Base-by-base conservation (phyloP, 2,113 vertebrate species). In the Acrocephalus arundinaceus region DNA sequence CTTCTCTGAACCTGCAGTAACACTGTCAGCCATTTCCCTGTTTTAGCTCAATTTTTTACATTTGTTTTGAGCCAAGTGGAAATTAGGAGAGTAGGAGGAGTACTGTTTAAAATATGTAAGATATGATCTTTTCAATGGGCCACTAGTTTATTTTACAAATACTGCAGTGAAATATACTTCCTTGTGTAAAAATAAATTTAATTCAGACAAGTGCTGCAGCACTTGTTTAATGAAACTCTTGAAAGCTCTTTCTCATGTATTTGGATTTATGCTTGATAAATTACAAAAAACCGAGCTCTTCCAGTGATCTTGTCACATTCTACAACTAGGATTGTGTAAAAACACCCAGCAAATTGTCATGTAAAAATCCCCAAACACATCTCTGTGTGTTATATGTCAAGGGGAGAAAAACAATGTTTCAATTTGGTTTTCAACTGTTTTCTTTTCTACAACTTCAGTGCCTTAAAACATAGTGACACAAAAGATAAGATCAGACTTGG, bases 401-500 rank as follows among this genome's bases (percentile, higher is more conserved):
- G 12, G 10, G 20, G 20, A 71, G 33, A 81, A 57, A 77, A 88
- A 62, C 23, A 88, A 75, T 57, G 27, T 51, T 71, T 75, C 14
- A 41, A 24, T 68, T 71, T 84, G 57, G 20, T 83, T 93, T 80
- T 86, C 35, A 81, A 85, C 33, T 66, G 58, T 76, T 85, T 51
- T 75, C 18, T 89, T 92, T 75, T 77, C 63, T 77, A 39, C 68
- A 80, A 35, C 76, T 86, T 93, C 55, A 92, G 51, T 77, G 86
- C 73, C 59, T 93, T 89, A 85, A 92, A 95, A 90, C 39, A 88
- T 15, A 90, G 77, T 68, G 73, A 84, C 77, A 89, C 31, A 49
- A 92, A 83, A 96, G 90, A 95, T 94, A 93, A 89, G 30, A 96
- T 92, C 93, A 93, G n/a, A 75, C 57, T 85, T 91, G 77, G 73